Evolutionary conservation across 2,113 vertebrate genomes (phyloP), one percentile per base, ranked within the genome.

Genomic region (Elgaria multicarinata): DNA sequence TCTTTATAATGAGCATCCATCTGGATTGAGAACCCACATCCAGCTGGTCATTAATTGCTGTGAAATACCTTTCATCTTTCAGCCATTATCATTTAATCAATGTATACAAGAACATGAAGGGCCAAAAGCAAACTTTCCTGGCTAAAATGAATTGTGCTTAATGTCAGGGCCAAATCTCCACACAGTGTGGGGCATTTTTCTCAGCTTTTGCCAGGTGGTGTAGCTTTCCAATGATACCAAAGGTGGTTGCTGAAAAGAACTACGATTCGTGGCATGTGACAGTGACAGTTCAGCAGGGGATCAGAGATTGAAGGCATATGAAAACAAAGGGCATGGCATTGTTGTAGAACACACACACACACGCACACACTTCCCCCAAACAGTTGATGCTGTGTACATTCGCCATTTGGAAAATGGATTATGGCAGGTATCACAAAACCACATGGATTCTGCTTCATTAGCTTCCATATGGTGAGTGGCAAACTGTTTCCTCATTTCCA

Each of bases 191-290:
- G n/a, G 44, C 0, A 8, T 80, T 79, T 78, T 66, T 0, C 1
- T 46, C 10, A 71, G 31, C 0, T 1, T 69, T 26, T 85, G 71
- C 50, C 92, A 42, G 31, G 3, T 83, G 85, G 79, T 53, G 39
- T 13, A 86, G 55, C 75, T 77, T 53, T 85, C 75, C 87, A 88
- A 76, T n/a, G 87, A 14, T 66, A 74, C 87, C 91, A 83, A 36
- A 83, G 33, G 39, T 9, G 72, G 5, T 86, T 33, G 85, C 18
- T 44, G 53, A 55, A 62, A n/a, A 67, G 7, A 89, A 44, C 18
- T 83, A 39, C 83, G 53, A 88, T 89, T 87, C 87, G 76, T 28
- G 39, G 44, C 1, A 39, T 1, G 42, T 2, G 69, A 10, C 0
- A 0, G 1, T 85, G 78, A 44, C 84, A 81, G 75, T 64, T 81